Percentiles rank a stretch among this genome's conserved stretches.
Evolutionary conservation across 2,113 vertebrate species (phyloP).

Genomic region (Lophotis ruficrista): DNA sequence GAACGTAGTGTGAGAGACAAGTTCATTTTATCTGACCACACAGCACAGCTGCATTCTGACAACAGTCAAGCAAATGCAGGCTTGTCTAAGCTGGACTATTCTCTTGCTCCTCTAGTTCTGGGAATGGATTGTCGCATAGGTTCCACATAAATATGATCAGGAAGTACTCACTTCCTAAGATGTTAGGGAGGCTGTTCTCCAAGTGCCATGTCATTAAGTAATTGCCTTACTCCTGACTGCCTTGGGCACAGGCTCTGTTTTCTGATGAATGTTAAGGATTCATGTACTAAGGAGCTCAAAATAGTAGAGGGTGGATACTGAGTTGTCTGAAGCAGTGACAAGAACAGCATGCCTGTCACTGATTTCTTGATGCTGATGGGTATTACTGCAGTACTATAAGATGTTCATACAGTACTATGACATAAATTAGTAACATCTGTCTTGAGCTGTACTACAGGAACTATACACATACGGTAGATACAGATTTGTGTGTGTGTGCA

Average conservation of each 20-base stretch:
- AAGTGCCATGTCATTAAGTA: not conserved
- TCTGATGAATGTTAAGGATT: not conserved
- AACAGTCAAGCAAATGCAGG: not conserved
- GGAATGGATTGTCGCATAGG: not conserved
- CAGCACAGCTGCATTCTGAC: not conserved
- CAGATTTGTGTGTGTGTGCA: not conserved
- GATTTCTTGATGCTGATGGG: not conserved
- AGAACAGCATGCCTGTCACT: not conserved
- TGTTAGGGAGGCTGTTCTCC: not conserved
- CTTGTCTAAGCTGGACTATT: not conserved
- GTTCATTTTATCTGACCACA: not conserved
- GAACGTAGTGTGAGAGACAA: not conserved
- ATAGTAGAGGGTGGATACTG: not conserved
- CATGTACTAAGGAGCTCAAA: not conserved
- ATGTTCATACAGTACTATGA: not conserved
- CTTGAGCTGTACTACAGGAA: not conserved
- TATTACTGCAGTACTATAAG: not conserved
- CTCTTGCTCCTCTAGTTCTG: not conserved
- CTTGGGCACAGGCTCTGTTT: not conserved
- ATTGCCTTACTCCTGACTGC: not conserved
- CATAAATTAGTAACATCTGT: not conserved
- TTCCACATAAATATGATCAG: not conserved
- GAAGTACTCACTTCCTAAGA: not conserved
- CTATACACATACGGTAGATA: not conserved
- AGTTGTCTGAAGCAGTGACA: not conserved